Percentiles rank a stretch among this genome's conserved stretches.
phyloP scores from a whole-genome alignment of 2,113 vertebrate species.

The Ia io region DNA sequence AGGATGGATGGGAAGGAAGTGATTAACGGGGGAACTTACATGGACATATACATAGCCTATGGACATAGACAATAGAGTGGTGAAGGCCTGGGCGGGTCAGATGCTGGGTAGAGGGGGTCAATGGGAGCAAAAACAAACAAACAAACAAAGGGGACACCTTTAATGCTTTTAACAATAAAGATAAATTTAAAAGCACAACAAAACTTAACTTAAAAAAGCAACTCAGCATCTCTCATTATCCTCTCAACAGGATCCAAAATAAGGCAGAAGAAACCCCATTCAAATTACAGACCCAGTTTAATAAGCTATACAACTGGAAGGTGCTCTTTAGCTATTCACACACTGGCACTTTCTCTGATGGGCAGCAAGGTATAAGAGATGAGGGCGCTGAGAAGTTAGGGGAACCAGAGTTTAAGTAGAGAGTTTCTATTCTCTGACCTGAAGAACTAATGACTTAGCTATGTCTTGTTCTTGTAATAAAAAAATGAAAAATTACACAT shows the following conservation, averaged over 20 bases:
- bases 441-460: not conserved
- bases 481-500: not conserved
- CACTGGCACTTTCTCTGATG: not conserved
- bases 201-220: not conserved
- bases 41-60: too few species aligned
- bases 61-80: too few species aligned
- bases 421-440: not conserved
- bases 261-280: not conserved
- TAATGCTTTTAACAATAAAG: too few species aligned
- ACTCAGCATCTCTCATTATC: not conserved
- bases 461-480: not conserved
- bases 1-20: too few species aligned
- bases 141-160: too few species aligned
- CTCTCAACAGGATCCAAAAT: not conserved
- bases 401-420: not conserved
- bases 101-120: too few species aligned
- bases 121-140: too few species aligned
- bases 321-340: not conserved
- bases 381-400: not conserved
- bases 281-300: not conserved
- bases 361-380: not conserved
- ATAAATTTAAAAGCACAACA: not conserved
- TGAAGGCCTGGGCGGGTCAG: too few species aligned
- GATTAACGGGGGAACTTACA: too few species aligned
- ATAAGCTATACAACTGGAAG: not conserved